phyloP scores from a whole-genome alignment of 2,113 vertebrate species.

The Nothobranchius kuhntae region DNA sequence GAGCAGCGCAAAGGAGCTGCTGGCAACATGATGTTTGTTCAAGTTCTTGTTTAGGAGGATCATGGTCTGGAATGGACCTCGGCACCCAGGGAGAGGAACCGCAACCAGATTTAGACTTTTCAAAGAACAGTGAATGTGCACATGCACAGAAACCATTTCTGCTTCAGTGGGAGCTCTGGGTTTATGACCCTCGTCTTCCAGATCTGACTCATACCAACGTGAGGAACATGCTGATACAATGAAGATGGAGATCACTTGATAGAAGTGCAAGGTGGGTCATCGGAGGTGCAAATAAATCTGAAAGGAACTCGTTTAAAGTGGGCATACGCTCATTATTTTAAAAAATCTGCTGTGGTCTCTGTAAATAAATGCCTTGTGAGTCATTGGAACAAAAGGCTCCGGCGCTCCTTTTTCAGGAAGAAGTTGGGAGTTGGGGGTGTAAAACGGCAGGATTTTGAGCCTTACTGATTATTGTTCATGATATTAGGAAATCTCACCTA shows the following conservation, averaged over 20 bases:
- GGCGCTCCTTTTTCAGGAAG: no score
- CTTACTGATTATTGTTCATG: no score
- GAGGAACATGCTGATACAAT: slow-evolving; percentile 20
- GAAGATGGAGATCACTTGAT: not conserved
- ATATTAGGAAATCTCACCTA: no score
- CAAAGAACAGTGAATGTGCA: slow-evolving; percentile 7
- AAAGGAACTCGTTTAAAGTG: no score
- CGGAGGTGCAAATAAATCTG: no score
- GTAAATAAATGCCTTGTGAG: no score
- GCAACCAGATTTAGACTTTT: slow-evolving; percentile 33
- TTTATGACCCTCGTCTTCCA: not conserved
- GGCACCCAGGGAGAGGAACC: slow-evolving; percentile 14
- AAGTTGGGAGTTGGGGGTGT: no score
- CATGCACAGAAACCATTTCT: slow-evolving; percentile 34
- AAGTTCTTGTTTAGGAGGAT: slow-evolving; percentile 47
- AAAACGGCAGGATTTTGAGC: no score
- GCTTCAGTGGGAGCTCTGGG: slow-evolving; percentile 36
- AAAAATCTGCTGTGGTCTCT: no score
- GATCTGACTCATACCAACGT: slow-evolving; percentile 30
- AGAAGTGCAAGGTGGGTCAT: not conserved
- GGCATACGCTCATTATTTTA: no score
- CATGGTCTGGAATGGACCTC: slow-evolving; percentile 41
- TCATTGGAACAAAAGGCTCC: no score
- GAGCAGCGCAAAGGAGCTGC: not conserved
- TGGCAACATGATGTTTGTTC: slow-evolving; percentile 21